Evolutionary conservation across 1,140 invertebrate species (phyloP), one percentile per base, ranked within the genome.

Genomic region (Spodoptera litura): DNA sequence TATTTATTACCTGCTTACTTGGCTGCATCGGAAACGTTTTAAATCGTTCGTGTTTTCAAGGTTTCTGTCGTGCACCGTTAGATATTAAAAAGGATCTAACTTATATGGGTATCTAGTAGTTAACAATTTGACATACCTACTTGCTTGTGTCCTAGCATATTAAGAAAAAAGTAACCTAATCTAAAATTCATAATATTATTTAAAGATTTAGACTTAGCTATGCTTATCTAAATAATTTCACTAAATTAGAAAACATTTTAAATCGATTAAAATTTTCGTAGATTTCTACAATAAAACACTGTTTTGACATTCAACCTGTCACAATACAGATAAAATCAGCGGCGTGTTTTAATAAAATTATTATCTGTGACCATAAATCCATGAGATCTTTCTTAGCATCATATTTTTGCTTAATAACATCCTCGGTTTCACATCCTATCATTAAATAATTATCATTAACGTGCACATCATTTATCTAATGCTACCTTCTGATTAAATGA

Each of bases 1-100:
- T 74, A 74, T 74, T 74, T 74, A 74, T 74, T 61, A n/a, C 72
- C 58, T 27, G 72, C 72, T 74, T 74, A 74, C 72, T 49, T 12
- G 25, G 62, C 72, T 62, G 38, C 13, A 61, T 62, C 51, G 51
- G 44, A 44, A 68, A 27, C 49, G 49, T 49, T 68, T 20, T 58
- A 12, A 74, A 56, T 61, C 44, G 49, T 52, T 51, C 58, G 61
- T 38, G 8, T 51, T 61, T 74, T 74, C 58, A 74, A 51, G 58
- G 58, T 51, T 66, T 31, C n/a, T 72, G 58, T 74, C 58, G 11
- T 31, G 27, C 35, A 61, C 72, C 58, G 72, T 74, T 74, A 52
- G 61, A 58, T 58, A 38, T 27, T 58, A 74, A 15, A 71, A 9
- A 11, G n/a, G 49, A 53, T 31, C 31, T 31, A 4, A 0, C 0